Conservation (phyloP, 1,140 invertebrate genomes). For the Hyles vespertilio region DNA sequence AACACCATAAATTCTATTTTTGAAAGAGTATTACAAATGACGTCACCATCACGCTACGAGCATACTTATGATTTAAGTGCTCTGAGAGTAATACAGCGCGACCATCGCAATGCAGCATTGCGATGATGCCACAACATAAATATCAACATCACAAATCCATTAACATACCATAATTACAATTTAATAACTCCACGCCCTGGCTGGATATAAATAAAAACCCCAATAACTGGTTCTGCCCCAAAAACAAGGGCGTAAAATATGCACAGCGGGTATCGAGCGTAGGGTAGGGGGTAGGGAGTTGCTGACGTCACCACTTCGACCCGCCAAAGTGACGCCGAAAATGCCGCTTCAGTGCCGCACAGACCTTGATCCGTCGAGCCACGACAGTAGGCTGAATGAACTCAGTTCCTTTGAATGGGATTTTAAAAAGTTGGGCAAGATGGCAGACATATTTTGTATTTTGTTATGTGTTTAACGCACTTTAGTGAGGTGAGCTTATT, state of each 20-base stretch:
- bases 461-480: slow-evolving; percentile 2
- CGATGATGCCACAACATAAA: too few species aligned
- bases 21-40: too few species aligned
- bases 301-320: slow-evolving; percentile 44
- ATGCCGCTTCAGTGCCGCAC: slow-evolving; percentile 29
- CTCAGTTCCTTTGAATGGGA: slow-evolving; percentile 14
- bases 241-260: slow-evolving; percentile 51
- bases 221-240: slow-evolving; percentile 32
- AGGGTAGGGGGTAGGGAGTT: slow-evolving; percentile 18
- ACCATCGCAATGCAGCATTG: too few species aligned
- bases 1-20: too few species aligned
- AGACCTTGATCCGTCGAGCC: slow-evolving; percentile 31
- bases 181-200: slow-evolving; percentile 4
- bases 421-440: neutral
- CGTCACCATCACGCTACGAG: too few species aligned
- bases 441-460: neutral
- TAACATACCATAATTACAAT: neutral
- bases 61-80: too few species aligned
- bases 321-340: slow-evolving; percentile 43
- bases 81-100: too few species aligned
- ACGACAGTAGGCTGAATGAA: slow-evolving; percentile 19
- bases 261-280: slow-evolving; percentile 25
- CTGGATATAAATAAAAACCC: slow-evolving; percentile 25
- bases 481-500: slow-evolving; percentile 2
- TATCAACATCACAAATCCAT: too few species aligned